Conservation (phyloP, 1,140 invertebrate species). For the Limonius californicus region DNA sequence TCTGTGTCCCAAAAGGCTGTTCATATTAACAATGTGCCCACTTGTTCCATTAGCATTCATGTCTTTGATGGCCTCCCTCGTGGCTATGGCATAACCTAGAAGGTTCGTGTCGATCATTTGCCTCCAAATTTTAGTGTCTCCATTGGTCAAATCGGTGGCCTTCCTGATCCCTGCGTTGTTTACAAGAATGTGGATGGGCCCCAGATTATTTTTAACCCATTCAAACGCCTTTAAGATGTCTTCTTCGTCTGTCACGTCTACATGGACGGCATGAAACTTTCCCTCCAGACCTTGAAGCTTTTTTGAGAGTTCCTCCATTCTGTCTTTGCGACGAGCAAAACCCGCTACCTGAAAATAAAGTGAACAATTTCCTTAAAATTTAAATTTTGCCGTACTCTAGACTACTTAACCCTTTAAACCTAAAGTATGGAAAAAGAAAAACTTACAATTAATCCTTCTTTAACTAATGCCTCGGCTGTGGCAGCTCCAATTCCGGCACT, state of each 20-base stretch:
- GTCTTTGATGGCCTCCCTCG: slow-evolving; percentile 53
- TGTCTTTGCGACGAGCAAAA: not conserved
- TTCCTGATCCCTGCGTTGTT: slow-evolving; percentile 14
- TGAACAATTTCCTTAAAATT: not conserved
- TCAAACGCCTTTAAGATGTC: not conserved
- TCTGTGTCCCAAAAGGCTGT: slow-evolving; percentile 51
- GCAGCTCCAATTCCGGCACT: too few species aligned
- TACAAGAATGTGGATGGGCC: slow-evolving; percentile 10
- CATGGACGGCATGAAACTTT: not conserved
- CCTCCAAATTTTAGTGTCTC: slow-evolving; percentile 46
- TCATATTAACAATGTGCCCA: slow-evolving; percentile 64
- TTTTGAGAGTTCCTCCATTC: not conserved
- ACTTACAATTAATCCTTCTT: not conserved
- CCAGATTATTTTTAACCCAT: slow-evolving; percentile 10
- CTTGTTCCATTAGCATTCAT: slow-evolving; percentile 56
- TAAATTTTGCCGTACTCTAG: too few species aligned
- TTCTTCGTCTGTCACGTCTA: not conserved
- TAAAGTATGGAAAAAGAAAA: not conserved
- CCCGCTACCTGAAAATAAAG: not conserved
- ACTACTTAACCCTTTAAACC: too few species aligned
- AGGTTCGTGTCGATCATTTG: slow-evolving; percentile 59
- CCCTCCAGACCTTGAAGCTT: not conserved
- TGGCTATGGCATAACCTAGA: slow-evolving; percentile 53
- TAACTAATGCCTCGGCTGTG: not conserved
- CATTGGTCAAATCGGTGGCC: slow-evolving; percentile 25